Conservation (phyloP, 1,140 invertebrate genomes). For the Stegodyphus dumicola region DNA sequence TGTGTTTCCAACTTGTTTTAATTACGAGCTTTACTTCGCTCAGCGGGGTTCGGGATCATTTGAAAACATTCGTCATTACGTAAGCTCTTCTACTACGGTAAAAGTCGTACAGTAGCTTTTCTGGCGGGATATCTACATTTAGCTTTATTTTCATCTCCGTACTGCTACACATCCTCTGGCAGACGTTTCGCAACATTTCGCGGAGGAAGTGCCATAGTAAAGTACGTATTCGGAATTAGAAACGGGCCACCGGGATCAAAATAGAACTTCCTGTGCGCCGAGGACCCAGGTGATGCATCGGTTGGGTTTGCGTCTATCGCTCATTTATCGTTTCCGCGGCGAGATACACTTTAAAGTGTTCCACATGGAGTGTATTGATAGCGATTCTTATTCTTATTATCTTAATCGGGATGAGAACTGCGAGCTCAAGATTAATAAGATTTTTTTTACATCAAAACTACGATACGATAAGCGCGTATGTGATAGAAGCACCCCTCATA, state of each 20-base stretch:
- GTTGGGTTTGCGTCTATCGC: neutral
- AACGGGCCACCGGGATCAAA: conserved; percentile 25
- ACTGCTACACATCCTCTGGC: neutral
- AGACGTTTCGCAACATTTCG: conserved; percentile 21
- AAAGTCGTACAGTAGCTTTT: conserved; percentile 23
- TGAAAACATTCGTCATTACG: no score
- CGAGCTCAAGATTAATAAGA: no score
- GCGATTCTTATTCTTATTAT: no score
- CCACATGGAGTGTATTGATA: no score
- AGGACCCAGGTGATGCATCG: neutral
- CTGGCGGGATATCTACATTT: conserved; percentile 40
- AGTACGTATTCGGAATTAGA: conserved; percentile 56
- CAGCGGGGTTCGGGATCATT: no score
- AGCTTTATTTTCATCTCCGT: neutral
- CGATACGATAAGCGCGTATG: no score
- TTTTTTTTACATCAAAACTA: no score
- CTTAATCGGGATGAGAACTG: no score
- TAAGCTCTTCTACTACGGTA: neutral
- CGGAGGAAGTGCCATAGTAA: conserved; percentile 16
- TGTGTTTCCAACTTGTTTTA: no score
- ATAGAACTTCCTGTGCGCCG: conserved; percentile 50
- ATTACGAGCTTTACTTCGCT: no score
- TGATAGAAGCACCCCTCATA: no score
- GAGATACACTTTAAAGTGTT: no score
- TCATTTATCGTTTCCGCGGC: neutral